Evolutionary conservation across 2,113 vertebrate genomes (phyloP).

Genomic region (Pan troglodytes): DNA sequence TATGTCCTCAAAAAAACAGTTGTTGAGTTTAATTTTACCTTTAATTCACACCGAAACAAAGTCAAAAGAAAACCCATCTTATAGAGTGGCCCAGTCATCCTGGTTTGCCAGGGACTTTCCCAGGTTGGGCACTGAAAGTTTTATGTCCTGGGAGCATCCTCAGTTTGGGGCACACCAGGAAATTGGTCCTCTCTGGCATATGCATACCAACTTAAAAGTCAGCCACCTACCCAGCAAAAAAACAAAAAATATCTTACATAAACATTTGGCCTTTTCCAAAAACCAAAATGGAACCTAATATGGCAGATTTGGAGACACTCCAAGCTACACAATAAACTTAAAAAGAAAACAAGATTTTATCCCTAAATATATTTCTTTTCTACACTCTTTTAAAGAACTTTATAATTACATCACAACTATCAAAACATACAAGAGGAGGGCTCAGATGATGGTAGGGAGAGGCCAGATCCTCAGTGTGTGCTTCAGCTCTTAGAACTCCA

Average conservation of each 20-base stretch:
- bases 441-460: background rate
- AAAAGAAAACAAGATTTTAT: slow-evolving; percentile 37
- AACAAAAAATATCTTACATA: background rate
- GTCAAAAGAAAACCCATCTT: background rate
- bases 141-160: background rate
- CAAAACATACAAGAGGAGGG: background rate
- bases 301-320: background rate
- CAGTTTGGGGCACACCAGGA: background rate
- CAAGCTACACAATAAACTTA: background rate
- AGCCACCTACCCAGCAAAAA: background rate
- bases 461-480: background rate
- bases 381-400: background rate
- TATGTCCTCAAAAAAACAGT: background rate
- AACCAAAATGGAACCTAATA: background rate
- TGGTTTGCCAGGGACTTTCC: background rate
- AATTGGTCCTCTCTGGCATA: background rate
- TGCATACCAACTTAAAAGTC: background rate
- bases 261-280: background rate
- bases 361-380: background rate
- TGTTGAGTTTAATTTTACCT: background rate
- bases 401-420: background rate
- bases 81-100: background rate
- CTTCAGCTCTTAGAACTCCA: background rate
- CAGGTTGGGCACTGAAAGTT: background rate
- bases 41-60: background rate